phyloP scores from a whole-genome alignment of 2,113 vertebrate genomes.

The Podiceps cristatus region DNA sequence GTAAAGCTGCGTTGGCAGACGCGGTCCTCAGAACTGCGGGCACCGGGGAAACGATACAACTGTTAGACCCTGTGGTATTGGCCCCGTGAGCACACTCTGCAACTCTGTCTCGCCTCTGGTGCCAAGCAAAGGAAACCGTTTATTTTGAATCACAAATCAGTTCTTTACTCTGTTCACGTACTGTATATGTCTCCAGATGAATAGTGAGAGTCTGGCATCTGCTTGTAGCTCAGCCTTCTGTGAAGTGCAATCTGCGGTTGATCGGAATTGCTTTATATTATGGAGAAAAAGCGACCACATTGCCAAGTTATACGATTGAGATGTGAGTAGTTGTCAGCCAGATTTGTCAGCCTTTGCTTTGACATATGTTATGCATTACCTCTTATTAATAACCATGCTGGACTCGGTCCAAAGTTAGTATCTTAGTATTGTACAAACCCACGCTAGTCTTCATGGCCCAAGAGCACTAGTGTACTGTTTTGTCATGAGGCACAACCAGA shows the following conservation, averaged over 20 bases:
- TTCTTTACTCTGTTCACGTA: conserved; percentile 11
- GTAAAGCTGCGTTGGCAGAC: background rate
- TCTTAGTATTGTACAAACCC: background rate
- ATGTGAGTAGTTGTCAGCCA: conserved; percentile 22
- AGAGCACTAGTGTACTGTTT: background rate
- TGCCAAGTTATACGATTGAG: background rate
- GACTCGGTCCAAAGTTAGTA: background rate
- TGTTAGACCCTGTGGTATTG: background rate
- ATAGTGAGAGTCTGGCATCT: conserved; percentile 28
- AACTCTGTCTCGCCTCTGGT: background rate
- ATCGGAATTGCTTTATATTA: background rate
- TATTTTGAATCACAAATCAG: background rate
- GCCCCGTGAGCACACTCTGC: background rate
- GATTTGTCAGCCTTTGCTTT: conserved; percentile 40
- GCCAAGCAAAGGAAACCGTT: background rate
- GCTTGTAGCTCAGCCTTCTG: conserved; percentile 40
- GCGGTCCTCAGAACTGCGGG: background rate
- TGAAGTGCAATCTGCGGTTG: conserved; percentile 53
- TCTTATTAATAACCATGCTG: background rate
- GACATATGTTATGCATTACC: conserved; percentile 36
- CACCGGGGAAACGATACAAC: background rate
- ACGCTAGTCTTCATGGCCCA: background rate
- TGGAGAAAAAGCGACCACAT: background rate
- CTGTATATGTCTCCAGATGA: background rate
- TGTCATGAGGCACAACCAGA: background rate